Conservation (phyloP, 1,140 invertebrate genomes). For the Oscheius sp. region DNA sequence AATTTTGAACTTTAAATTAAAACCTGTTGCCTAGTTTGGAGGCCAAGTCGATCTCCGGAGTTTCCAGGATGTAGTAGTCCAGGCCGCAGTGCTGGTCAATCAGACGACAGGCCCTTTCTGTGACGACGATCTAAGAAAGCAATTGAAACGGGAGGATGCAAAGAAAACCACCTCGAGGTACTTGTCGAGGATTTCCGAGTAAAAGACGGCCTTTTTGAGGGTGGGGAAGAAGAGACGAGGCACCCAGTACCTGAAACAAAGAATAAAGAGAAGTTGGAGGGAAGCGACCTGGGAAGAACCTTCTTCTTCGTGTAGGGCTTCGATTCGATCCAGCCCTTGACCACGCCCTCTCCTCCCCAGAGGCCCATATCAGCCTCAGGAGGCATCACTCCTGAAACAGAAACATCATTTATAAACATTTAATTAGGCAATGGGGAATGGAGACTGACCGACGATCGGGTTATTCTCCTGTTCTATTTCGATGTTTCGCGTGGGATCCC, state of each 20-base stretch:
- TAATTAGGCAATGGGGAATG: no score
- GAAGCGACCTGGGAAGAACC: slow-evolving; percentile 45
- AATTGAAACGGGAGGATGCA: neutral
- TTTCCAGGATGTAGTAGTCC: slow-evolving; percentile 74
- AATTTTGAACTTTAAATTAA: neutral
- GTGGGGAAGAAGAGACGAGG: slow-evolving; percentile 83
- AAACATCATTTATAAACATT: no score
- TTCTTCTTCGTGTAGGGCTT: slow-evolving; percentile 54
- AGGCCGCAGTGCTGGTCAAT: slow-evolving; percentile 89
- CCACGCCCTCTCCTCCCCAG: slow-evolving; percentile 92
- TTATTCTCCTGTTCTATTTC: slow-evolving; percentile 52
- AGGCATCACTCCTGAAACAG: slow-evolving; percentile 66
- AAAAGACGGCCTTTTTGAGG: slow-evolving; percentile 76
- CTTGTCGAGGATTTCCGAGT: slow-evolving; percentile 89
- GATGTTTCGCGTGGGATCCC: slow-evolving; percentile 71
- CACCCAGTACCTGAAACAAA: slow-evolving; percentile 59
- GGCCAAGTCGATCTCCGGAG: slow-evolving; percentile 52
- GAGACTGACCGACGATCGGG: slow-evolving; percentile 25
- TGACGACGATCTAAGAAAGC: slow-evolving; percentile 73
- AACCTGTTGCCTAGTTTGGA: slow-evolving; percentile 51
- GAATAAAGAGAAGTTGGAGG: neutral
- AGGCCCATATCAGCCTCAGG: slow-evolving; percentile 79
- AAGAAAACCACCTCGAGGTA: slow-evolving; percentile 62
- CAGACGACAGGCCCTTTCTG: slow-evolving; percentile 74
- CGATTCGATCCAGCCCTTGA: slow-evolving; percentile 81